Conservation (phyloP, 2,797 vertebrate genomes). For the Sylvia borin region DNA sequence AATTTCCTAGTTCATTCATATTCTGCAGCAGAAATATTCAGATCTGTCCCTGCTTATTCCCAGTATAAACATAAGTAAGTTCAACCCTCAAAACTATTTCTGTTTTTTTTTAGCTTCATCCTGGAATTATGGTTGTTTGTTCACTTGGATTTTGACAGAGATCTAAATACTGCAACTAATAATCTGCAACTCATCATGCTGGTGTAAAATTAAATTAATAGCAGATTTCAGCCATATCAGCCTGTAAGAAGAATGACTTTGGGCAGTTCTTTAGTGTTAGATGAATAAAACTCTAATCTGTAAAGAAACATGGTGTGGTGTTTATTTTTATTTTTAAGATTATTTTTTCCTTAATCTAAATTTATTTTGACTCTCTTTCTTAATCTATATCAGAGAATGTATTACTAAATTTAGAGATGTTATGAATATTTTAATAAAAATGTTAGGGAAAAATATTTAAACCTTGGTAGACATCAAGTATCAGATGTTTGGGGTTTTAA, state of each 20-base stretch:
- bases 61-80: not conserved
- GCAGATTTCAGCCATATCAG: not conserved
- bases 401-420: not conserved
- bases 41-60: not conserved
- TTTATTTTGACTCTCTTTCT: not conserved
- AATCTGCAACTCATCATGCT: not conserved
- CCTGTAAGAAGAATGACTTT: not conserved
- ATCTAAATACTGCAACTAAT: not conserved
- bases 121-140: not conserved
- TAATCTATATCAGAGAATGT: not conserved
- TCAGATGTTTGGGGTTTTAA: not conserved
- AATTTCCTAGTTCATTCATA: not conserved
- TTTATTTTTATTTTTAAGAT: not conserved
- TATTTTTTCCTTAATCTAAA: not conserved
- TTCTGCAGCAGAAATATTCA: not conserved
- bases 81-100: not conserved
- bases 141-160: not conserved
- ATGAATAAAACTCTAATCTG: not conserved
- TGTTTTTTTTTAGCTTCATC: not conserved
- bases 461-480: not conserved
- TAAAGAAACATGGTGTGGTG: not conserved
- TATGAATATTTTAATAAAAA: not conserved
- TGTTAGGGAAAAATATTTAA: not conserved
- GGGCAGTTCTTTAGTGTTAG: not conserved
- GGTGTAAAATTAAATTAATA: not conserved